Conservation (phyloP, 2,113 vertebrate species). For the Turnix velox region DNA sequence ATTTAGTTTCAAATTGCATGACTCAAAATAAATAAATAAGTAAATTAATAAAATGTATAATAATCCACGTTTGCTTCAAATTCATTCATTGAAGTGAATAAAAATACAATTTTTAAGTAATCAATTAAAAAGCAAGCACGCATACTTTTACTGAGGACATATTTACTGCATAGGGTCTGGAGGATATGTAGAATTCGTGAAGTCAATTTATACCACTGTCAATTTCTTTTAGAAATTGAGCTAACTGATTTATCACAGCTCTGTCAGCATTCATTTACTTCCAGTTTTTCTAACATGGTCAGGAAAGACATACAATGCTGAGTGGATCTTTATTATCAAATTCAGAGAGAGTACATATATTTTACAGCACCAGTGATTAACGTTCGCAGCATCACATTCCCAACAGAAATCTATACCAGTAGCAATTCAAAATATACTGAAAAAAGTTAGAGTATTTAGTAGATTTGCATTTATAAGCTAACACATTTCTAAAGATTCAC, state of each 20-base stretch:
- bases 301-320: slow-evolving; percentile 1
- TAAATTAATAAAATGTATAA: background rate
- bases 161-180: background rate
- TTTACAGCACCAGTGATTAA: background rate
- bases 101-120: background rate
- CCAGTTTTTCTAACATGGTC: background rate
- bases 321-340: slow-evolving; percentile 11
- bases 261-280: slow-evolving; percentile 26
- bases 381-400: background rate
- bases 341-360: background rate
- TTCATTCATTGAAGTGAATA: background rate
- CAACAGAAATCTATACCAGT: background rate
- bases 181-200: slow-evolving; percentile 40
- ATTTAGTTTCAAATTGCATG: background rate
- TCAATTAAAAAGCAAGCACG: background rate
- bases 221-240: slow-evolving; percentile 31
- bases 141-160: background rate
- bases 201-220: slow-evolving; percentile 45
- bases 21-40: background rate
- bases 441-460: background rate
- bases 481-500: background rate
- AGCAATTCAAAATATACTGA: background rate
- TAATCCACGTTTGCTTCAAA: background rate
- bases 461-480: background rate
- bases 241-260: slow-evolving; percentile 62